Base-by-base conservation (phyloP, 2,113 vertebrate genomes). In the Ictidomys tridecemlineatus region DNA sequence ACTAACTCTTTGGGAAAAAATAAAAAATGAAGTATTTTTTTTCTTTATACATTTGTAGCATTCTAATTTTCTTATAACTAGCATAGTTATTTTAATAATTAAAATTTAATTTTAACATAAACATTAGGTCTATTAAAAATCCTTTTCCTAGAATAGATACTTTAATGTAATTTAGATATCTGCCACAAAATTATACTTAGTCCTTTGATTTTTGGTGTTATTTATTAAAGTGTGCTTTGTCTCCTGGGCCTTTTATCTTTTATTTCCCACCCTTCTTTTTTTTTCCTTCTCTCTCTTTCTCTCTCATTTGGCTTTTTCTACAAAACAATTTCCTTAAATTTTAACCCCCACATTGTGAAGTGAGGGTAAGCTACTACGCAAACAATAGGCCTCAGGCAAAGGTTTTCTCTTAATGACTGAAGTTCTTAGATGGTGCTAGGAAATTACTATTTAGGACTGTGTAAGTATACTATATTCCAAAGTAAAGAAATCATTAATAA, bases 401-500 rank as follows among this genome's bases (percentile, higher is more conserved):
- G 39, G 78, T 65, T 69, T 74, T 70, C 48, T 22, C 76, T 95
- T 94, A 97, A 97, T 93, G 89, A 98, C 53, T 3, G 1, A 91
- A 94, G 70, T 92, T 95, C 93, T 96, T 97, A 94, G 96, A 89
- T 53, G 69, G 84, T 51, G 4, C 93, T 98, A 96, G 88, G 86
- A 96, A 98, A 96, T 97, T 97, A 94, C 65, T 93, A 76, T 85
- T 97, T 96, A 97, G 96, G 91, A 93, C 80, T 91, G 91, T 89
- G 58, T 70, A 91, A 97, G 93, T 30, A 37, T 85, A 96, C 96
- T 77, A 94, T 96, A 89, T 97, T 96, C 96, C 88, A 91, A 98
- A 98, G 97, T 92, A 97, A 98, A 98, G 96, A 98, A 98, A 98
- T 97, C 90, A 98, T 98, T 98, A 98, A 98, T 99, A 98, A 98